Evolutionary conservation across 2,113 vertebrate species (phyloP).

Genomic region (Ictidomys tridecemlineatus): DNA sequence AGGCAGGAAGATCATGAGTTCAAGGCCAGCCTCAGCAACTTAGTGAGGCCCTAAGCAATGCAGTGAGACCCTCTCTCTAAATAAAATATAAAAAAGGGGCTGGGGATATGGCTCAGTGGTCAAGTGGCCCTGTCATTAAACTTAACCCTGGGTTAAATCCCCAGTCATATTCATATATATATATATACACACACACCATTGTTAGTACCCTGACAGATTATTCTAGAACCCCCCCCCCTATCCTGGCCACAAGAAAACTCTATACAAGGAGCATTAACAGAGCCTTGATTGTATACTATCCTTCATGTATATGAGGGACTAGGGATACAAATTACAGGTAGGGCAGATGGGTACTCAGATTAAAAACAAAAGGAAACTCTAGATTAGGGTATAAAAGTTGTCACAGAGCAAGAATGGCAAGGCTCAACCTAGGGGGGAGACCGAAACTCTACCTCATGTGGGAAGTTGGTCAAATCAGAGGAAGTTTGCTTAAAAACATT

Average conservation of each 20-base stretch:
- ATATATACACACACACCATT: too few relatives aligned
- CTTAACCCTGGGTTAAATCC: too few relatives aligned
- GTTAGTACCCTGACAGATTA: background rate
- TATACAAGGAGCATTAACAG: background rate
- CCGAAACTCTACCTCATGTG: rapidly evolving
- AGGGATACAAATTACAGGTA: background rate
- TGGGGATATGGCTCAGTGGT: too few relatives aligned
- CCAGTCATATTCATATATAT: too few relatives aligned
- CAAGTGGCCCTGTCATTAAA: too few relatives aligned
- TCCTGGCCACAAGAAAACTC: background rate
- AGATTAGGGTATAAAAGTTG: background rate
- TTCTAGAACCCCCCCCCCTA: background rate
- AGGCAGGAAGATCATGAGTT: too few relatives aligned
- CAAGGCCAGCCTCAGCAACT: too few relatives aligned
- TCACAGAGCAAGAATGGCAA: background rate
- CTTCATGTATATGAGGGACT: background rate
- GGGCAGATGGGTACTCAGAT: background rate
- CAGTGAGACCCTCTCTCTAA: too few relatives aligned
- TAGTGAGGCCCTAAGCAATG: too few relatives aligned
- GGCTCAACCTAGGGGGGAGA: background rate
- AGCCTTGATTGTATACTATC: background rate
- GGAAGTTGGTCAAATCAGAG: background rate
- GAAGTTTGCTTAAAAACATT: background rate
- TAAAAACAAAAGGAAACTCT: background rate
- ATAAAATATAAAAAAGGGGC: too few relatives aligned